Conservation (phyloP, 2,797 vertebrate species). For the Mionectes olivaceus region DNA sequence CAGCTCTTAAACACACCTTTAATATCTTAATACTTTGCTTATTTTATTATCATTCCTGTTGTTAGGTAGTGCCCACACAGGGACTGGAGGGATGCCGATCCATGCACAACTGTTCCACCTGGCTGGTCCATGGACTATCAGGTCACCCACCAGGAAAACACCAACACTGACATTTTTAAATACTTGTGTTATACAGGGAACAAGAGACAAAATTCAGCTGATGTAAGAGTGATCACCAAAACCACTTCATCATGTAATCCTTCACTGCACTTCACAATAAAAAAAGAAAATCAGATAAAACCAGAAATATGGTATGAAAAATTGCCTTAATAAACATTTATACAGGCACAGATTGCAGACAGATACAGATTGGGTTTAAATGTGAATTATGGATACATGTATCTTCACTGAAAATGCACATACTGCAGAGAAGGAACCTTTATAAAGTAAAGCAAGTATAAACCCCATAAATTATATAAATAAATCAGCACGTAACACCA, state of each 20-base stretch:
- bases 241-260: background rate
- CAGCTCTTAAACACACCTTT: background rate
- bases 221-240: background rate
- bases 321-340: background rate
- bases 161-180: background rate
- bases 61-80: background rate
- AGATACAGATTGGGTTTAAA: background rate
- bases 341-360: background rate
- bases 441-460: background rate
- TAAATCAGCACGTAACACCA: background rate
- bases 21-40: background rate
- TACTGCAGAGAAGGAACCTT: background rate
- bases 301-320: background rate
- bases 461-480: background rate
- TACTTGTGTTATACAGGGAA: background rate
- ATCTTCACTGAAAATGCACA: background rate
- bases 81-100: background rate
- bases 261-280: background rate
- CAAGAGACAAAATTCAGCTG: background rate
- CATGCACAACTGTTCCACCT: background rate
- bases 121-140: rapidly evolving
- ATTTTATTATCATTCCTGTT: background rate
- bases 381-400: background rate
- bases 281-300: background rate
- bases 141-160: background rate